Base-by-base conservation (phyloP, 2,888 invertebrate genomes). In the Pristionchus arcanus region DNA sequence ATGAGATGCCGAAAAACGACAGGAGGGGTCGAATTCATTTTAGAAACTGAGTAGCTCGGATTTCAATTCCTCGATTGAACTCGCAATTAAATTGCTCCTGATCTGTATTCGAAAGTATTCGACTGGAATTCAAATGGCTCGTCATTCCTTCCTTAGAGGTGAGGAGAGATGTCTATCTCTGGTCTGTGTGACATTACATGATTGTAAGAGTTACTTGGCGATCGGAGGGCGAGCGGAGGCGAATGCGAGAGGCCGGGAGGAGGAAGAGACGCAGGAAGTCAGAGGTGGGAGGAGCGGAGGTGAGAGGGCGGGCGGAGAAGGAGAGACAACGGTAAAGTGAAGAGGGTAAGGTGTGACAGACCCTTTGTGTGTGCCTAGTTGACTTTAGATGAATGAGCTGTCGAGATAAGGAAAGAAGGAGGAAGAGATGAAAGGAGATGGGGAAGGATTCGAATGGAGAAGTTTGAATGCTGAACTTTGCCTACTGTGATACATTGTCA, bases 351-450 rank as follows among this genome's bases (percentile, higher is more conserved):
- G 37, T 0, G 74, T 37, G 37, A 74, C 74, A 25, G 74, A 53
- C 49, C 21, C 81, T 81, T 81, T 81, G 81, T 81, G 77, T 77
- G 77, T 21, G 16, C 81, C 81, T n/a, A 81, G 81, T 81, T 81
- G 42, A 81, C 81, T 81, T 53, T 28, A 81, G 81, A 81, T 81
- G 92, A 92, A 68, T 90, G 90, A 85, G 66, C 87, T 68, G 91
- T 92, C 2, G 91, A 92, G 81, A 90, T 90, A 87, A 34, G 89
- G n/a, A 90, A 89, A 49, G 92, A 91, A 59, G 21, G 68, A 84
- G 19, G 86, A 77, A 37, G 19, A 89, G 37, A 81, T 81, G 81
- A 81, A 81, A 81, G 81, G 28, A 42, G 37, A 21, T 15, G 31
- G 34, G 16, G n/a, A 25, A 37, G 49, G 53, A 53, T 84, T 84